Conservation (phyloP, 64 coral and sea anemone genomes). For the Cladopsammia gracilis region DNA sequence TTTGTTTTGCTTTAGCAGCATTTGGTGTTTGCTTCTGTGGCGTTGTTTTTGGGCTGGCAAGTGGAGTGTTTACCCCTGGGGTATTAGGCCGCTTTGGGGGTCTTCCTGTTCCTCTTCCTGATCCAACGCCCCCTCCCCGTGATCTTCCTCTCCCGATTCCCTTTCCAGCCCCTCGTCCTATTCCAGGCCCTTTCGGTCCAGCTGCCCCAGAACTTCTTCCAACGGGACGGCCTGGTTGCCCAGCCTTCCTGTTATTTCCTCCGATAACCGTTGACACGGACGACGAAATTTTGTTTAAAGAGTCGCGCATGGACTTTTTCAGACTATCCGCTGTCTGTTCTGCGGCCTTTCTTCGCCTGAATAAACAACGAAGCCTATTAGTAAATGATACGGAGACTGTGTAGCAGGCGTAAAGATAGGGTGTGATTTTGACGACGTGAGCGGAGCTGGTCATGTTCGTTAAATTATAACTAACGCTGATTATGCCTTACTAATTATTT, state of each 20-base stretch:
- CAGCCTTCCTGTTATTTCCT: background rate
- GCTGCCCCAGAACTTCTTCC: background rate
- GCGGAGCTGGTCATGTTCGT: too few species aligned
- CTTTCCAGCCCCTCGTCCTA: background rate
- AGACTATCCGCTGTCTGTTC: background rate
- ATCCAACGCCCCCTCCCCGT: background rate
- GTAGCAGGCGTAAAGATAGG: too few species aligned
- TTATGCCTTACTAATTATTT: too few species aligned
- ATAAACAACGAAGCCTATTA: background rate
- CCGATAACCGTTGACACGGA: background rate
- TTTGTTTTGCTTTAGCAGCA: background rate
- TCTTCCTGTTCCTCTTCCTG: background rate
- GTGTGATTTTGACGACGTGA: too few species aligned
- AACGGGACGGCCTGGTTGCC: background rate
- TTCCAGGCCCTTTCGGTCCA: background rate
- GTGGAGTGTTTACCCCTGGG: background rate
- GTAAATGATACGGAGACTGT: too few species aligned
- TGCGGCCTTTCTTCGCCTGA: slow-evolving; percentile 7
- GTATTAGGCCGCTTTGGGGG: background rate
- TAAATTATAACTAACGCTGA: too few species aligned
- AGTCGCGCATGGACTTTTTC: background rate
- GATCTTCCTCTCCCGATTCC: background rate
- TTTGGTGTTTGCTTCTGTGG: background rate
- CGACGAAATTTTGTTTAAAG: background rate
- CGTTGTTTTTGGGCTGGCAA: background rate